Percentiles rank a stretch among this genome's conserved stretches.
phyloP scores from a whole-genome alignment of 2,113 vertebrate genomes.

The Gymnorhina tibicen region DNA sequence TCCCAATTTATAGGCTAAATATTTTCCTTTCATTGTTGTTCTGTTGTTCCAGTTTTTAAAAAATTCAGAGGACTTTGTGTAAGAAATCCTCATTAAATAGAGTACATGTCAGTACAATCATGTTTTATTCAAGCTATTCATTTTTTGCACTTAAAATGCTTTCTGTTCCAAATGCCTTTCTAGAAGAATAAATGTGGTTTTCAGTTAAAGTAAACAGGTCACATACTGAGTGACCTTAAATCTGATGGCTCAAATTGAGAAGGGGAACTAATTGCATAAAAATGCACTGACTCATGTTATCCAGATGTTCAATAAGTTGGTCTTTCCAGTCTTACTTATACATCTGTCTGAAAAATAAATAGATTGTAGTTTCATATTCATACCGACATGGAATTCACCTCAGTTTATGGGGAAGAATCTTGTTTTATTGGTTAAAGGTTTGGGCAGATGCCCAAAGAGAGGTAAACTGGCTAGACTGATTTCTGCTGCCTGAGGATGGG shows the following conservation, averaged over 20 bases:
- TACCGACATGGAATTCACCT: not conserved
- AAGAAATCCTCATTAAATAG: conserved; percentile 21
- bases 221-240: not conserved
- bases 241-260: conserved; percentile 12
- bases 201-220: conserved; percentile 36
- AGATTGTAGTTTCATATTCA: not conserved
- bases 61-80: not conserved
- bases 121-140: conserved; percentile 19
- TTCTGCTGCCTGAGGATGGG: not conserved
- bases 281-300: not conserved
- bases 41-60: not conserved
- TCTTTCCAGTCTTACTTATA: conserved; percentile 8
- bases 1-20: not conserved
- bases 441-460: not conserved
- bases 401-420: not conserved
- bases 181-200: conserved; percentile 22
- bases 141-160: conserved; percentile 5
- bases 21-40: conserved; percentile 1
- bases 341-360: not conserved
- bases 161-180: conserved; percentile 7
- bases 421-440: not conserved
- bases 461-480: not conserved
- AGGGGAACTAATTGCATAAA: conserved; percentile 14
- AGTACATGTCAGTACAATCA: not conserved
- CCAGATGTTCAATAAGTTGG: not conserved